Conservation (phyloP, 1,140 invertebrate species). For the Acyrthosiphon pisum region DNA sequence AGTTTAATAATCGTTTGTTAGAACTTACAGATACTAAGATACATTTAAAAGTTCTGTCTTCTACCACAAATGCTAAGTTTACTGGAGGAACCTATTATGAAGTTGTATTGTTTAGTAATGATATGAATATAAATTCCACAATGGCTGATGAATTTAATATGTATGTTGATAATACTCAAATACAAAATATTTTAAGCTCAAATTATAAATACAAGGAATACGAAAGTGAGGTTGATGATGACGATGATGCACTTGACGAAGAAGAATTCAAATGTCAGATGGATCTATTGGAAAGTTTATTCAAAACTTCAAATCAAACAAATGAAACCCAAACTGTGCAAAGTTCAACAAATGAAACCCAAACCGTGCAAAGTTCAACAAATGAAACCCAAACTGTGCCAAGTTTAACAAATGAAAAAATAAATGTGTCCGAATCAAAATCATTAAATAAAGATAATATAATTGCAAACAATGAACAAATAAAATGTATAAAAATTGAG, state of each 20-base stretch:
- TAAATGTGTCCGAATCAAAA: neutral
- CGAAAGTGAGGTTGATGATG: neutral
- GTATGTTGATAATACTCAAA: constrained; percentile 36
- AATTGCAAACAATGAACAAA: neutral
- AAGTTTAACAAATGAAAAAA: neutral
- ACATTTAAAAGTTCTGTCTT: constrained; percentile 32
- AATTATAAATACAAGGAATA: constrained; percentile 11
- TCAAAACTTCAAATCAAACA: neutral
- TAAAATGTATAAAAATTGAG: neutral
- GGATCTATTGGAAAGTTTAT: neutral
- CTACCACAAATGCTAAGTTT: neutral
- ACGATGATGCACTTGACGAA: neutral
- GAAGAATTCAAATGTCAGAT: neutral
- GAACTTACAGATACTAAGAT: neutral
- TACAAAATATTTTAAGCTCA: constrained; percentile 38
- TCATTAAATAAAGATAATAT: neutral
- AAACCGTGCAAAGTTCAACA: neutral
- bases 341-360: neutral
- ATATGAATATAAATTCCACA: constrained; percentile 25
- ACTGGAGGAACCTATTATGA: constrained; percentile 17
- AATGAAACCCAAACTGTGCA: neutral
- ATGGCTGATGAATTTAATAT: constrained; percentile 12
- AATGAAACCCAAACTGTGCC: neutral
- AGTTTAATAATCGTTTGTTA: constrained; percentile 2
- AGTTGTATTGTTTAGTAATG: constrained; percentile 45